These are phyloP conservation scores for Hermodice carunculata DNA, from an alignment of 2,888 invertebrate genomes.

Conservation along the genomic window DNA sequence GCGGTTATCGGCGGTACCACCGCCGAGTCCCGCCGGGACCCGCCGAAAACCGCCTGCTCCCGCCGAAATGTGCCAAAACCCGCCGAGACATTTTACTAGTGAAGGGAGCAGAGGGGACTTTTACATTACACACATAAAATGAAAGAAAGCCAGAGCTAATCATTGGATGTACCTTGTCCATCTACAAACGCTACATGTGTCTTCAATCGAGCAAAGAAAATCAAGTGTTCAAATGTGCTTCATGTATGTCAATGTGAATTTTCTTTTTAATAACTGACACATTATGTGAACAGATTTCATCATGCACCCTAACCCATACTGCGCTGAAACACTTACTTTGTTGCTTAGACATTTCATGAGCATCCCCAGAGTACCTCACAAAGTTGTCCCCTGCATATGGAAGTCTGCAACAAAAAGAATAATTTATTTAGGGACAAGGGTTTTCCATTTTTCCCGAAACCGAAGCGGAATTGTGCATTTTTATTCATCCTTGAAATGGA, in stretches of 20 bases:
- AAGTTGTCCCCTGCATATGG: slow-evolving; percentile 95
- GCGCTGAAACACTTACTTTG: slow-evolving; percentile 75
- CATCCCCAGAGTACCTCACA: slow-evolving; percentile 94
- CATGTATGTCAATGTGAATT: background rate
- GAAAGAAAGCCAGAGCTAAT: background rate
- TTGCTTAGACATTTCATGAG: slow-evolving; percentile 87
- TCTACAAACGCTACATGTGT: background rate
- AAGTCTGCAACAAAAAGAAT: slow-evolving; percentile 21
- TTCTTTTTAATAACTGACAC: background rate
- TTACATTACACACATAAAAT: no score
- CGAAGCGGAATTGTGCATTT: no score
- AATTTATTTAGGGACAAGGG: background rate
- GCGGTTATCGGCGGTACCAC: no score
- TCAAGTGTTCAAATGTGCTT: background rate
- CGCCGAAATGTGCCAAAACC: no score
- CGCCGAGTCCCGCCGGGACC: no score
- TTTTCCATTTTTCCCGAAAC: background rate
- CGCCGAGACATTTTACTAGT: no score
- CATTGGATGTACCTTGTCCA: background rate
- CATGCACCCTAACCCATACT: no score
- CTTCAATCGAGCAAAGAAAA: background rate
- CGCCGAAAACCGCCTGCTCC: no score
- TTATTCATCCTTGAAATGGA: no score
- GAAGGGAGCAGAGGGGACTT: no score
- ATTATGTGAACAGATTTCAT: no score